phyloP scores from a whole-genome alignment of 2,888 invertebrate species.

The Pachliopta kotzebuea region DNA sequence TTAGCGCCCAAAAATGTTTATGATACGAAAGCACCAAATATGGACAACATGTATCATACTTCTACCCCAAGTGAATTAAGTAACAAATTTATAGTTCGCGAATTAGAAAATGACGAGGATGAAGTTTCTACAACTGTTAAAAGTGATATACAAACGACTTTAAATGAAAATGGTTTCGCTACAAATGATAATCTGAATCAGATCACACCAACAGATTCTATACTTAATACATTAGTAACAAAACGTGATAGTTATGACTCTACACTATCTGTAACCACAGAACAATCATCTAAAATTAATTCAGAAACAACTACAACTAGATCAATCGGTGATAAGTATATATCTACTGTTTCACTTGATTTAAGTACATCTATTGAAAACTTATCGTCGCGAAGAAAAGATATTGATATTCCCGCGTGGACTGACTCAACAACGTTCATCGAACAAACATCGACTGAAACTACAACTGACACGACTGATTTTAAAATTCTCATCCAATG shows the following conservation, averaged over 20 bases:
- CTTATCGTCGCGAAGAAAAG: constrained; percentile 66
- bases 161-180: constrained; percentile 10
- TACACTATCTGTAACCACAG: background rate
- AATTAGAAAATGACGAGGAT: background rate
- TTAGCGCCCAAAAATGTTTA: constrained; percentile 25
- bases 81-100: background rate
- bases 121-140: background rate
- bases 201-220: background rate
- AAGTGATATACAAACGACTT: background rate
- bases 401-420: constrained; percentile 71
- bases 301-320: constrained; percentile 16
- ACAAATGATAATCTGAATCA: background rate
- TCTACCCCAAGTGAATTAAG: background rate
- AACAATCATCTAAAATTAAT: background rate
- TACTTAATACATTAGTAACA: background rate
- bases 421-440: constrained; percentile 60
- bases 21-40: constrained; percentile 2
- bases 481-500: constrained; percentile 68
- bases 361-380: constrained; percentile 60
- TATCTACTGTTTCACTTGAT: constrained; percentile 35
- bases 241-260: background rate
- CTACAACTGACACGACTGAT: constrained; percentile 44
- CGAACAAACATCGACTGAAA: constrained; percentile 67
- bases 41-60: background rate
- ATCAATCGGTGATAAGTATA: constrained; percentile 28